A percentile compares a stretch with the other conserved stretches of the same genome.
Evolutionary conservation across 2,113 vertebrate species (phyloP).

Genomic region (Syngnathus floridae): DNA sequence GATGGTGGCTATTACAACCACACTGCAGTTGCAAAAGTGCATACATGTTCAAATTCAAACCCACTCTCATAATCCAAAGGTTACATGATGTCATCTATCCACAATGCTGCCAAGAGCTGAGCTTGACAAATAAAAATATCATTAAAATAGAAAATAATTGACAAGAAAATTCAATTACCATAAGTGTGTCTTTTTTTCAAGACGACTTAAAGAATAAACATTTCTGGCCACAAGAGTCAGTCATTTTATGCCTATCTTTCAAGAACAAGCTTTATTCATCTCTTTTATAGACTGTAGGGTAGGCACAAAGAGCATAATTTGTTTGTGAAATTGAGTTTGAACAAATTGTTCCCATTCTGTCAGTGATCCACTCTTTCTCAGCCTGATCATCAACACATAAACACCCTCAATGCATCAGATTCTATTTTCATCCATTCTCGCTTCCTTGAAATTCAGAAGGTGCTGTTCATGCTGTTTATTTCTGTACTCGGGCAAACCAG

Average conservation of each 20-base stretch:
- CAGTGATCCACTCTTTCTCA: conserved; percentile 49
- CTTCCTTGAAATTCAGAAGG: conserved; percentile 6
- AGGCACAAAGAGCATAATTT: conserved; percentile 28
- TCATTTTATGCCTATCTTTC: conserved; percentile 24
- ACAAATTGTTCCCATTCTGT: conserved; percentile 51
- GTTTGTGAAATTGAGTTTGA: conserved; percentile 25
- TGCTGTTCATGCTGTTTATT: conserved; percentile 9
- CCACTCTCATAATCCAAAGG: conserved; percentile 36
- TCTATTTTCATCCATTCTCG: background rate
- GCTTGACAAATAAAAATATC: conserved; percentile 21
- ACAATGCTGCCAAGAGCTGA: conserved; percentile 20
- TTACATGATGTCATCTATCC: conserved; percentile 35
- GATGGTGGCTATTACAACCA: conserved; percentile 21
- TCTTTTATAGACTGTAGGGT: conserved; percentile 13
- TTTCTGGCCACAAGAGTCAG: conserved; percentile 19
- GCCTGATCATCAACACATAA: conserved; percentile 23
- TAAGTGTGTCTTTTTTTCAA: background rate
- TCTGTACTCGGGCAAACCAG: background rate
- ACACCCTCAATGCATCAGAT: conserved; percentile 33
- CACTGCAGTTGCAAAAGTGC: conserved; percentile 18
- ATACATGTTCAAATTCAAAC: conserved; percentile 44
- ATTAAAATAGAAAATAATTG: background rate
- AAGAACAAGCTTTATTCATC: conserved; percentile 48
- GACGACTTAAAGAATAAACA: background rate
- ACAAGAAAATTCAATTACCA: too few species aligned